Evolutionary conservation across 2,797 vertebrate genomes (phyloP), one percentile per base, ranked within the genome.

Genomic region (Halcyon leucocephala): DNA sequence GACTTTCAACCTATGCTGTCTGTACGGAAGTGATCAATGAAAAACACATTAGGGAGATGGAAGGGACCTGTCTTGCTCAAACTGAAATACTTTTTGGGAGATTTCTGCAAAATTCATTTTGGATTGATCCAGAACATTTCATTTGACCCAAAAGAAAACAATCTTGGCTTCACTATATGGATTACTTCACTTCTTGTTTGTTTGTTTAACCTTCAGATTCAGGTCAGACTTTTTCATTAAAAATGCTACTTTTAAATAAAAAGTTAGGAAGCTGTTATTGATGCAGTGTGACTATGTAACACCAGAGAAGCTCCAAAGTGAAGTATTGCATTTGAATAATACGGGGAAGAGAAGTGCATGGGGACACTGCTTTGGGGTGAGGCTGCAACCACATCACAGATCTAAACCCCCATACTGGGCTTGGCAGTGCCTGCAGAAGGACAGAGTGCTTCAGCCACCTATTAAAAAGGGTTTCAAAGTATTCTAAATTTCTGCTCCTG

Each of bases 41-140:
- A 93, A 96, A 97, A 71, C 67, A 73, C 12, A 41, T 97, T 95
- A 96, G 78, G 71, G 83, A 96, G 95, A 96, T 93, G 89, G 90
- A 96, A 90, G 60, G 55, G 78, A 87, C 90, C 66, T 95, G 93
- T 96, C 93, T 89, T 84, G 66, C 73, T 90, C 93, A 77, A 89
- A 89, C 67, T 62, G 60, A 96, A 96, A 85, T 66, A 82, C 61
- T 76, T 92, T 62, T 62, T 72, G 81, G 24, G 58, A 26, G 20
- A 70, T 84, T 93, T 95, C 83, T 89, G 44, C 31, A 77, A 89
- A 96, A 97, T 66, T 92, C 31, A 39, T 64, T 97, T 95, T 96
- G 71, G 57, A 97, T 97, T 94, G 95, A 96, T 94, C 86, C 58
- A 82, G 78, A 85, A 67, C 81, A 90, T 95, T 96, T 96, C 64